phyloP scores from a whole-genome alignment of 1,140 invertebrate genomes.

The Thaumatotibia leucotreta region DNA sequence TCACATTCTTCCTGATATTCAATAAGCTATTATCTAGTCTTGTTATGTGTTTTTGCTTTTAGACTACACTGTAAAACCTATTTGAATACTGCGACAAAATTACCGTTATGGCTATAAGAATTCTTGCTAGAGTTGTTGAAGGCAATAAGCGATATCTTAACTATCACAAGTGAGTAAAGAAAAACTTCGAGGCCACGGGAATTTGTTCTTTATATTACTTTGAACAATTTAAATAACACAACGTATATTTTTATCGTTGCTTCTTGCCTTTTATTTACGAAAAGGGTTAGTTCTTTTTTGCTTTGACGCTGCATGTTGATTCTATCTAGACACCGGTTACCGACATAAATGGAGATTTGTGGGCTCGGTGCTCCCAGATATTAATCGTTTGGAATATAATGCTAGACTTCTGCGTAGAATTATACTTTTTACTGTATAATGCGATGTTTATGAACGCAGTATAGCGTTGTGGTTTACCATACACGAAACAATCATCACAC shows the following conservation, averaged over 20 bases:
- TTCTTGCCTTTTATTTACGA: neutral
- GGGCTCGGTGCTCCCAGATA: slow-evolving; percentile 21
- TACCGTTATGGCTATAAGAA: slow-evolving; percentile 4
- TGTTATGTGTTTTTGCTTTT: slow-evolving; percentile 19
- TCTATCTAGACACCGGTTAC: slow-evolving; percentile 25
- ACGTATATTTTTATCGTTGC: neutral
- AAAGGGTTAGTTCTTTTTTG: slow-evolving; percentile 15
- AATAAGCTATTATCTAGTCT: neutral
- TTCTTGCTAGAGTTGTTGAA: slow-evolving; percentile 6
- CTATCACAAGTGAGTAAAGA: neutral
- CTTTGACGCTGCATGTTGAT: slow-evolving; percentile 15
- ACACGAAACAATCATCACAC: too few species aligned
- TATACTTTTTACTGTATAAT: slow-evolving; percentile 12
- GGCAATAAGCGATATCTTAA: slow-evolving; percentile 16
- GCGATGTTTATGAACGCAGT: neutral
- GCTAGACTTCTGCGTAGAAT: slow-evolving; percentile 15
- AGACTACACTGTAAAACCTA: slow-evolving; percentile 8
- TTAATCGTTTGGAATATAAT: slow-evolving; percentile 19
- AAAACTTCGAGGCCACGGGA: neutral
- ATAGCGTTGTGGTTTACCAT: too few species aligned
- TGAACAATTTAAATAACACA: neutral
- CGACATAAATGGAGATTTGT: slow-evolving; percentile 45
- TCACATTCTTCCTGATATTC: neutral
- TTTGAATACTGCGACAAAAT: slow-evolving; percentile 16
- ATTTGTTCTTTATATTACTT: neutral